Evolutionary conservation across 2,113 vertebrate species (phyloP).

Genomic region (Neomonachus schauinslandi): DNA sequence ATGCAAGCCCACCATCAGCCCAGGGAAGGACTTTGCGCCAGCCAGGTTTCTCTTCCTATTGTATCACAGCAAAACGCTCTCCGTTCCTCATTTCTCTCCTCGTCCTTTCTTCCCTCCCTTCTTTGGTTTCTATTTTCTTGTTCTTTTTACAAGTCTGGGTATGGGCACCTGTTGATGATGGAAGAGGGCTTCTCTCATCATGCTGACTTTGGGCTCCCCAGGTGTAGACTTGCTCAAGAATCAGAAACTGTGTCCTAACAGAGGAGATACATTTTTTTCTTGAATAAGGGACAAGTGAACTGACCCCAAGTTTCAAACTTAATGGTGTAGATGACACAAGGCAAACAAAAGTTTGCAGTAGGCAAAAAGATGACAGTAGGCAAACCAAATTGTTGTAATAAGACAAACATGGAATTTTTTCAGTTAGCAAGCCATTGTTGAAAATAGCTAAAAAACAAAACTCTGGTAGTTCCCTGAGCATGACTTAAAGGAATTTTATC

Average conservation of each 20-base stretch:
- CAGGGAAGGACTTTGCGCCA: fast-evolving
- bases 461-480: not conserved
- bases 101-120: not conserved
- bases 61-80: not conserved
- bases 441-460: not conserved
- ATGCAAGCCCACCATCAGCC: fast-evolving
- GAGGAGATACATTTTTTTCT: not conserved
- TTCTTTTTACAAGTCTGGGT: not conserved
- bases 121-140: not conserved
- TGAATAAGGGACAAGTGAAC: not conserved
- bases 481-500: not conserved
- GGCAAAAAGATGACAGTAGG: too few relatives aligned
- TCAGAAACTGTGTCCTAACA: not conserved
- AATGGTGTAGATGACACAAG: not conserved
- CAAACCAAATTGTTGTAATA: constrained; percentile 23
- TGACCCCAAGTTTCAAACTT: not conserved
- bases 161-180: not conserved
- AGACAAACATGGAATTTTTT: not conserved
- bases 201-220: not conserved
- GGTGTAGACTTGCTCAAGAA: not conserved
- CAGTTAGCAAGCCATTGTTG: not conserved
- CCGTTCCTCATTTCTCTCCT: not conserved
- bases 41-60: not conserved
- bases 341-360: too few relatives aligned
- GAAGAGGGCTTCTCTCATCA: not conserved